A percentile compares a stretch with the other conserved stretches of the same genome.
These are phyloP conservation scores for Nesometra sesokonis DNA, from an alignment of 35 echinoderm and acorn worm genomes.

Conservation along the genomic window DNA sequence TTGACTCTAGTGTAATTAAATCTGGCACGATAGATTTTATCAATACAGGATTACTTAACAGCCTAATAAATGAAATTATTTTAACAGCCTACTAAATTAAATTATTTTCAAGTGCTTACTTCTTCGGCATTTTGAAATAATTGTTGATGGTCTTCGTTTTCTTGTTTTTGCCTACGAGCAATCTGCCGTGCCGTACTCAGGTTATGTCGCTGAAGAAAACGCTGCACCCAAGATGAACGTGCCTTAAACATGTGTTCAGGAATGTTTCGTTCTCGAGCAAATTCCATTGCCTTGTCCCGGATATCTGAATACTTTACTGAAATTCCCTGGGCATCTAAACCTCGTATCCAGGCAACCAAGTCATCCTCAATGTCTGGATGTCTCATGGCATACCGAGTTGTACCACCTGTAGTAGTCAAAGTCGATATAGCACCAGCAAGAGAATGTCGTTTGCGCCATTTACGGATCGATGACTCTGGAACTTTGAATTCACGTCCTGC, in stretches of 20 bases:
- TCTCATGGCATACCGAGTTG: not conserved
- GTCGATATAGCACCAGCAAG: not conserved
- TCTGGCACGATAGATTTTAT: too few relatives aligned
- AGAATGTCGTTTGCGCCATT: not conserved
- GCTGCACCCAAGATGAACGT: not conserved
- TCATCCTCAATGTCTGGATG: not conserved
- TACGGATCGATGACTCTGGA: not conserved
- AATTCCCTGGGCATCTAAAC: not conserved
- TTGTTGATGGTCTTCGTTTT: not conserved
- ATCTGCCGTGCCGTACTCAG: not conserved
- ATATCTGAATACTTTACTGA: not conserved
- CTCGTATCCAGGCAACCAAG: not conserved
- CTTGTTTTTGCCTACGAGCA: not conserved
- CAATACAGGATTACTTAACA: too few relatives aligned
- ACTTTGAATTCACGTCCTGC: not conserved
- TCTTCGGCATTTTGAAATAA: not conserved
- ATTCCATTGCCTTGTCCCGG: not conserved
- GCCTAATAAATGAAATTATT: too few relatives aligned
- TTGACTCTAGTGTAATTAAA: too few relatives aligned
- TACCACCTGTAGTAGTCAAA: not conserved
- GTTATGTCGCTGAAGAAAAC: not conserved
- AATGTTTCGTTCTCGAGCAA: not conserved
- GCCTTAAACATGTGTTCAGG: not conserved
- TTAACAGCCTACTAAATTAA: not conserved
- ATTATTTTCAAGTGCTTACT: not conserved